These are phyloP conservation scores for Lypha dubia DNA, from an alignment of 2,888 invertebrate genomes.

Conservation along the genomic window DNA sequence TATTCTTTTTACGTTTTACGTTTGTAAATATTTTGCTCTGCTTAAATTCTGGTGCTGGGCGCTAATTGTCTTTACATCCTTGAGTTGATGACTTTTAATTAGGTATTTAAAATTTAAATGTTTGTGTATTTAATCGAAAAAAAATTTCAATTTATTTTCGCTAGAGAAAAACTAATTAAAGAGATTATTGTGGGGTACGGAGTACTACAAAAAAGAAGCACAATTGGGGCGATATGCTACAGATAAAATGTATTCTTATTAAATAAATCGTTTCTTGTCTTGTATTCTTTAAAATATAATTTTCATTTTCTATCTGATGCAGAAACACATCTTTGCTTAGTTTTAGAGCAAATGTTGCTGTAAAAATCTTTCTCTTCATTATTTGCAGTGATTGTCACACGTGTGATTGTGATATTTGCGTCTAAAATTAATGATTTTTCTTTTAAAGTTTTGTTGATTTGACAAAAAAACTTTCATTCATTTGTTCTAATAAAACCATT, in stretches of 20 bases:
- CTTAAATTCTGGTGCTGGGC: slow-evolving; percentile 76
- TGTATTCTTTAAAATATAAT: background rate
- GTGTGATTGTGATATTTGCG: too few relatives aligned
- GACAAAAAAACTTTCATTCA: too few relatives aligned
- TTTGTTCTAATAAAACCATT: too few relatives aligned
- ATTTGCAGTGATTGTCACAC: background rate
- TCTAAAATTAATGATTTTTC: too few relatives aligned
- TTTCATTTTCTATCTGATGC: background rate
- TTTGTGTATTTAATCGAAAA: slow-evolving; percentile 50
- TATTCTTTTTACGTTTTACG: slow-evolving; percentile 27
- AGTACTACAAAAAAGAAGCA: too few relatives aligned
- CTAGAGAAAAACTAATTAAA: slow-evolving; percentile 57
- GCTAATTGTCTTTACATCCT: slow-evolving; percentile 82
- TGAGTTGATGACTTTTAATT: slow-evolving; percentile 76
- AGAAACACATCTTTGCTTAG: background rate
- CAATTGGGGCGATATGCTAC: slow-evolving; percentile 53
- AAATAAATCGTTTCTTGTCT: background rate
- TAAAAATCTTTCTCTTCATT: background rate
- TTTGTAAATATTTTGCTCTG: too few relatives aligned
- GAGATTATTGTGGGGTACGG: slow-evolving; percentile 29
- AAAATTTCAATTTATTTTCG: slow-evolving; percentile 47
- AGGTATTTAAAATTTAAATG: slow-evolving; percentile 67
- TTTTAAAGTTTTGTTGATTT: too few relatives aligned
- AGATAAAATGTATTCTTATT: slow-evolving; percentile 11
- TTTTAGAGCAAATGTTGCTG: too few relatives aligned